A percentile compares a stretch with the other conserved stretches of the same genome.
Conservation (phyloP, 2,888 invertebrate genomes). For the Scaptomyza reducta region DNA sequence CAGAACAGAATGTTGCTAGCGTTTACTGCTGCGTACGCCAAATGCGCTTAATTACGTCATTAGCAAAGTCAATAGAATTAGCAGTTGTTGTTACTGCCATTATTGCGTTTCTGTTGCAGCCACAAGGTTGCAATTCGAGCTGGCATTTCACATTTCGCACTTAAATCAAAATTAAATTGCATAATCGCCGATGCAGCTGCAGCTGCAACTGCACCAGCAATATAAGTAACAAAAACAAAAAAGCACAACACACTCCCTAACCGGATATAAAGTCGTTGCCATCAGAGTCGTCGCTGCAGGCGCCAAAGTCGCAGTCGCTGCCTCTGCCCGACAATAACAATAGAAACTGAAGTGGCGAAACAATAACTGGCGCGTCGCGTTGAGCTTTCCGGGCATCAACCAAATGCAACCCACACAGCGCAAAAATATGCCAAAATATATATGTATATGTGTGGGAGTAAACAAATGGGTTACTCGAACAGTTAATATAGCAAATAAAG, state of each 20-base stretch:
- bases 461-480: slow-evolving; percentile 35
- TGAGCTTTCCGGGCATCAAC: slow-evolving; percentile 70
- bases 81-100: slow-evolving; percentile 36
- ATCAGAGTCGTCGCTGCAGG: slow-evolving; percentile 49
- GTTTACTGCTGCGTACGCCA: slow-evolving; percentile 51
- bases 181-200: slow-evolving; percentile 54
- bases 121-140: slow-evolving; percentile 44
- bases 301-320: slow-evolving; percentile 20
- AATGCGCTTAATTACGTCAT: slow-evolving; percentile 82
- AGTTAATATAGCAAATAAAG: slow-evolving; percentile 8
- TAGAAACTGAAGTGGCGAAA: slow-evolving; percentile 79
- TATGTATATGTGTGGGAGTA: slow-evolving; percentile 23
- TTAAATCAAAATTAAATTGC: slow-evolving; percentile 79
- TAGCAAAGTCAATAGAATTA: slow-evolving; percentile 82
- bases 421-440: slow-evolving; percentile 39
- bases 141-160: slow-evolving; percentile 65
- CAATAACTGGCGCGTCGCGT: slow-evolving; percentile 77
- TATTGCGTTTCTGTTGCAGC: slow-evolving; percentile 18
- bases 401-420: slow-evolving; percentile 40
- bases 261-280: slow-evolving; percentile 69
- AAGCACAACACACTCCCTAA: slow-evolving; percentile 18
- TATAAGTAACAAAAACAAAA: slow-evolving; percentile 26
- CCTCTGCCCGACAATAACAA: slow-evolving; percentile 69
- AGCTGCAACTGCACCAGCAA: slow-evolving; percentile 7
- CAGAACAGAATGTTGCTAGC: slow-evolving; percentile 34